phyloP scores from a whole-genome alignment of 2,888 invertebrate species.

The Cancer borealis region DNA sequence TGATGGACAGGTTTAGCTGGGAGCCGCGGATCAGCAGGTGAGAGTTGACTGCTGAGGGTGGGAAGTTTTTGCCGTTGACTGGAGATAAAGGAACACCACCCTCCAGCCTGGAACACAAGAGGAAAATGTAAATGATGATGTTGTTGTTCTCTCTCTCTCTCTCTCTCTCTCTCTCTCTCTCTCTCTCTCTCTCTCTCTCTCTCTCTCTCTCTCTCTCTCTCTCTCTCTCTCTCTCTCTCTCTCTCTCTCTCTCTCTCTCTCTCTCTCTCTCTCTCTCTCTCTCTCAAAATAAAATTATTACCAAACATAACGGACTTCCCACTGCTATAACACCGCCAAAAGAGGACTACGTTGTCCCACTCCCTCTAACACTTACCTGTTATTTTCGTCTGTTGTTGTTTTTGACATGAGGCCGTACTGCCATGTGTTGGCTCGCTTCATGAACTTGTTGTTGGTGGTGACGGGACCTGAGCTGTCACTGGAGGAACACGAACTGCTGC shows the following conservation, averaged over 20 bases:
- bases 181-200: background rate
- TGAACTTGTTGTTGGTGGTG: constrained; percentile 79
- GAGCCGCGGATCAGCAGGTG: constrained; percentile 76
- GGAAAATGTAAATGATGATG: background rate
- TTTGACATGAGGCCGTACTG: constrained; percentile 67
- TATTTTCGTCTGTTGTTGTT: constrained; percentile 63
- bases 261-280: background rate
- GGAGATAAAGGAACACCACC: constrained; percentile 64
- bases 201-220: too few species aligned
- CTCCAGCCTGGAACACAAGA: constrained; percentile 59
- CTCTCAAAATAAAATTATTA: background rate
- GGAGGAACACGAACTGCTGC: constrained; percentile 73
- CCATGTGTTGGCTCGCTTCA: constrained; percentile 70
- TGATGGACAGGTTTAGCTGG: constrained; percentile 75
- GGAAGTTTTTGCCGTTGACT: constrained; percentile 72
- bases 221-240: background rate
- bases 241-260: background rate
- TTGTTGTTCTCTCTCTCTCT: background rate
- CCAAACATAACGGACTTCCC: background rate
- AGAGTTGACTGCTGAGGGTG: constrained; percentile 75
- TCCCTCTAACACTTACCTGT: constrained; percentile 42
- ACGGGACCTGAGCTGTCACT: constrained; percentile 79
- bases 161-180: background rate
- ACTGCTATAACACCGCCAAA: background rate
- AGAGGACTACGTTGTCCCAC: background rate